Evolutionary conservation across 2,113 vertebrate species (phyloP), one percentile per base, ranked within the genome.

Genomic region (Serilophus lunatus): DNA sequence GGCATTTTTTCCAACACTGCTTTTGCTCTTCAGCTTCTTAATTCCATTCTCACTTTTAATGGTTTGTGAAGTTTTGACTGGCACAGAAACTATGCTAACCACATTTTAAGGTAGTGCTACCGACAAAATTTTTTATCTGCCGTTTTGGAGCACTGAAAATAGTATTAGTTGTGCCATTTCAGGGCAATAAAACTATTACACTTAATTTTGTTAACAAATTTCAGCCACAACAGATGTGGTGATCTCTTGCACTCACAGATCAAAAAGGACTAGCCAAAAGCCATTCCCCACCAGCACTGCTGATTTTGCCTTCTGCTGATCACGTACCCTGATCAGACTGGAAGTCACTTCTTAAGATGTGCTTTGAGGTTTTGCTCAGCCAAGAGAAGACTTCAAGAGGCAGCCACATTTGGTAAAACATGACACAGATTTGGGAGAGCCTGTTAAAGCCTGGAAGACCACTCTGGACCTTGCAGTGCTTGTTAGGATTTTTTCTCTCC

Each of bases 1-100:
- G 57, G 81, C 49, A 60, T 79, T 88, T 76, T 82, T 54, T 54
- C 19, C 51, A 59, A 5, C 11, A 31, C 16, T 91, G 33, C 47
- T 95, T 95, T 83, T 90, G 72, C 71, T 85, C 35, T 68, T 92
- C 66, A 85, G 42, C 65, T 94, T 26, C 74, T 93, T 76, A 82
- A 26, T 77, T 96, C 69, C 90, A n/a, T 79, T 83, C 90, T 96
- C 54, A 45, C 28, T 90, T 90, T 66, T 74, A 96, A 68, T 80
- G 33, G 51, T 72, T 54, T 79, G 49, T 92, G 45, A 88, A 84
- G 69, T 78, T 92, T 93, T 92, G 72, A 94, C 42, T 82, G 78
- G 77, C 72, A 87, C 49, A 94, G 86, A 92, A 93, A 94, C 93
- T 76, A 88, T 8, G 16, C 60, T 91, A 75, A 94, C 40, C 53